Conservation (phyloP, 2,797 vertebrate species). For the Tauraco hartlaubi region DNA sequence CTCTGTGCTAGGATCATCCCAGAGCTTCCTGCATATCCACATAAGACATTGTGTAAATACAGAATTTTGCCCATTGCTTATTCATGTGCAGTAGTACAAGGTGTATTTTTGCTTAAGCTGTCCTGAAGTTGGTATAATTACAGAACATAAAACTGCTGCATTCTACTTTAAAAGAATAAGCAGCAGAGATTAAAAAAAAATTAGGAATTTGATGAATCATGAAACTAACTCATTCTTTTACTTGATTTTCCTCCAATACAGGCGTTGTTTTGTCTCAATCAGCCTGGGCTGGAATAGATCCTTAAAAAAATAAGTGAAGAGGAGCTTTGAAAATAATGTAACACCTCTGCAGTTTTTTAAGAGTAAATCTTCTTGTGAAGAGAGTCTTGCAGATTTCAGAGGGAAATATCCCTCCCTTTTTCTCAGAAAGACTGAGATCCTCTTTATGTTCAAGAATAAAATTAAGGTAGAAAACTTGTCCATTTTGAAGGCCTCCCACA, state of each 20-base stretch:
- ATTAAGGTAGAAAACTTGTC: background rate
- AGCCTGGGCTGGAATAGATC: background rate
- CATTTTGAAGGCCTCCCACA: background rate
- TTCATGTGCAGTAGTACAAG: background rate
- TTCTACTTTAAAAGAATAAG: background rate
- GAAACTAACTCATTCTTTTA: background rate
- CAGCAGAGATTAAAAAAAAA: background rate
- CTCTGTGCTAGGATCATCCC: background rate
- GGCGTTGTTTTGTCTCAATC: background rate
- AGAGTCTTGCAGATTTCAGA: background rate
- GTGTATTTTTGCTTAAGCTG: background rate
- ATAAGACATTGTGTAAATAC: background rate
- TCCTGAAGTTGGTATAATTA: background rate
- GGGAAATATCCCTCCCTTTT: background rate
- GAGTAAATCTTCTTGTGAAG: fast-evolving
- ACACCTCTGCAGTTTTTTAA: background rate
- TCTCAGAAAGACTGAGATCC: background rate
- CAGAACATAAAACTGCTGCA: background rate
- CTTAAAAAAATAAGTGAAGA: background rate
- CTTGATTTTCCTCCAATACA: background rate
- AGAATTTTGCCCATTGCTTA: background rate
- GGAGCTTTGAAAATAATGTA: background rate
- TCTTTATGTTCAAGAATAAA: background rate
- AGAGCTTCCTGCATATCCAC: background rate
- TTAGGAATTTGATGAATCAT: background rate